These are phyloP conservation scores for Otocyon megalotis DNA, from an alignment of 2,113 vertebrate species.

Conservation along the genomic window DNA sequence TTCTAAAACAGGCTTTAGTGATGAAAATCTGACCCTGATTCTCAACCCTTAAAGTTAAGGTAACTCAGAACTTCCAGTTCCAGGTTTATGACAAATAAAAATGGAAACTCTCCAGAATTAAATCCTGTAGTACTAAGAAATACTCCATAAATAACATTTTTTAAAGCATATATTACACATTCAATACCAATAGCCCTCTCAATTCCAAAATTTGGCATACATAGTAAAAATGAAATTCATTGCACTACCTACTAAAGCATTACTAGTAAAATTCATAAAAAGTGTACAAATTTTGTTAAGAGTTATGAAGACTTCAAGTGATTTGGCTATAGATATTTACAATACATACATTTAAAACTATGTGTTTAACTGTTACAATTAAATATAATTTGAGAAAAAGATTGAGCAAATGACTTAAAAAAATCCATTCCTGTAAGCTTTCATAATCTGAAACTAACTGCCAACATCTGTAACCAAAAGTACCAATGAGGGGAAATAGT, in stretches of 20 bases:
- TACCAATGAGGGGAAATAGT: constrained; percentile 86
- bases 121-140: constrained; percentile 17
- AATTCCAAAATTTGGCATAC: constrained; percentile 92
- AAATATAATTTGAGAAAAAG: constrained; percentile 86
- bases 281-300: constrained; percentile 97
- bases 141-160: not conserved
- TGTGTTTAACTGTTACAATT: constrained; percentile 91
- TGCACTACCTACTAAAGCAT: constrained; percentile 95
- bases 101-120: not conserved
- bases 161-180: constrained; percentile 92
- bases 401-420: constrained; percentile 84
- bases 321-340: constrained; percentile 95
- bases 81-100: constrained; percentile 38
- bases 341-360: constrained; percentile 92
- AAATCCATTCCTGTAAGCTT: constrained; percentile 82
- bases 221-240: constrained; percentile 93
- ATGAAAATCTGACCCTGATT: not conserved
- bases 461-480: constrained; percentile 91
- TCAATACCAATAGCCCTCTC: constrained; percentile 95
- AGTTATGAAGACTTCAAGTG: constrained; percentile 94
- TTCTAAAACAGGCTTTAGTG: constrained; percentile 10
- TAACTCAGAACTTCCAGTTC: not conserved
- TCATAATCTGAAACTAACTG: constrained; percentile 89
- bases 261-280: constrained; percentile 97
- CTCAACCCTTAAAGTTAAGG: not conserved